Conservation (phyloP, 2,113 vertebrate species). For the Cisticola juncidis region DNA sequence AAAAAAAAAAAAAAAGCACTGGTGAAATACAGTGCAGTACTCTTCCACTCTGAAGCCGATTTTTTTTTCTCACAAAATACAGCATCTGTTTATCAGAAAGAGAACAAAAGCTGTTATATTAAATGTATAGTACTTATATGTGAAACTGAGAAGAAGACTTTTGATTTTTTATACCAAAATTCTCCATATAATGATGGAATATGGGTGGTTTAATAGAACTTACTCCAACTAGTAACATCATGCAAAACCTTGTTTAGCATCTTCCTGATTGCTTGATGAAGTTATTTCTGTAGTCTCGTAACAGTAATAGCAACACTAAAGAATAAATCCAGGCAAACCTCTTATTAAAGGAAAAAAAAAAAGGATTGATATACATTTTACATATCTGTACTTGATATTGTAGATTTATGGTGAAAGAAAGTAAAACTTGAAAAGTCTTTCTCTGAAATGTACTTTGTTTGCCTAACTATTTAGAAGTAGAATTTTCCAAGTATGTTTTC, state of each 20-base stretch:
- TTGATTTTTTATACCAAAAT: not conserved
- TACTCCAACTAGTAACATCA: not conserved
- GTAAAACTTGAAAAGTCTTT: not conserved
- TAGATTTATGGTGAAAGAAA: not conserved
- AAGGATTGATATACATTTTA: not conserved
- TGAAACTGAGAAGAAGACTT: not conserved
- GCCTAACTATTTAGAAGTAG: not conserved
- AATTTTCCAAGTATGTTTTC: slow-evolving; percentile 3
- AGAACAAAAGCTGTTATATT: not conserved
- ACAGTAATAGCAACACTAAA: not conserved
- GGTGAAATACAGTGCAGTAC: not conserved
- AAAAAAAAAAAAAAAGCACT: not conserved
- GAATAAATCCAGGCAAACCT: not conserved
- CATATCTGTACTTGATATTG: not conserved
- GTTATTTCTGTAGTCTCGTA: not conserved
- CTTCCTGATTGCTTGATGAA: not conserved
- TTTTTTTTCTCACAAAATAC: not conserved
- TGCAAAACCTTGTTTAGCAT: not conserved
- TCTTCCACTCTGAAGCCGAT: not conserved
- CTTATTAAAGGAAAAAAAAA: not conserved
- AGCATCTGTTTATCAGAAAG: not conserved
- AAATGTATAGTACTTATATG: not conserved
- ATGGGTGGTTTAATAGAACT: not conserved
- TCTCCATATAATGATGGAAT: not conserved
- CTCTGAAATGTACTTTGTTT: not conserved